Evolutionary conservation across 2,888 invertebrate genomes (phyloP), one percentile per base, ranked within the genome.

Genomic region (Polyommatus icarus): DNA sequence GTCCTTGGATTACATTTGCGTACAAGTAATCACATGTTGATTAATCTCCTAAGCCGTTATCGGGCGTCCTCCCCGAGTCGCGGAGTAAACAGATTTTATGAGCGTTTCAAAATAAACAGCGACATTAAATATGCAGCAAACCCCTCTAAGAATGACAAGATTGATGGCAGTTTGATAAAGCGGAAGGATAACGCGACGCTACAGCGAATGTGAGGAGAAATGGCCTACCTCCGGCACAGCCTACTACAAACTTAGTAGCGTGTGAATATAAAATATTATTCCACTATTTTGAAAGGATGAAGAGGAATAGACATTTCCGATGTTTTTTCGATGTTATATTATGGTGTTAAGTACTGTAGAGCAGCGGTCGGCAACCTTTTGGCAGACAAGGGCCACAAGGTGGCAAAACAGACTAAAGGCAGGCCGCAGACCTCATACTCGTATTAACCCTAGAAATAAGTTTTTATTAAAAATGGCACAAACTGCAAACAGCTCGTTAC

Each of bases 101-200:
- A 75, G 75, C 75, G 75, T 75, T 72, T 72, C 72, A 73, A 73
- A 50, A 73, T 73, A 73, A 75, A 75, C 75, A 54, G 75, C 32
- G 54, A 29, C 54, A 75, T 54, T 77, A 80, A 79, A 78, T 81
- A 79, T 78, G 78, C 77, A 78, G 76, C 54, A 54, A 54, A 54
- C 79, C 79, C 76, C 80, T 78, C 77, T 73, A 80, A 80, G 79
- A 79, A 80, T 80, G 79, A 79, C 80, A 83, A 82, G 83, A 83
- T 83, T 82, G 83, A 83, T 83, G 82, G 77, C 81, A 80, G 78
- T 81, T 82, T 82, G 80, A 83, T 80, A 82, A 78, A 81, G 78
- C 81, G 82, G 79, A 81, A 80, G 80, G 80, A 81, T 81, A 81
- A 81, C 80, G 78, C 78, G 78, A 79, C 80, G 80, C 77, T 79